Percentiles rank a stretch among this genome's conserved stretches.
Evolutionary conservation across 2,888 invertebrate species (phyloP).

Genomic region (Drosophila merina): DNA sequence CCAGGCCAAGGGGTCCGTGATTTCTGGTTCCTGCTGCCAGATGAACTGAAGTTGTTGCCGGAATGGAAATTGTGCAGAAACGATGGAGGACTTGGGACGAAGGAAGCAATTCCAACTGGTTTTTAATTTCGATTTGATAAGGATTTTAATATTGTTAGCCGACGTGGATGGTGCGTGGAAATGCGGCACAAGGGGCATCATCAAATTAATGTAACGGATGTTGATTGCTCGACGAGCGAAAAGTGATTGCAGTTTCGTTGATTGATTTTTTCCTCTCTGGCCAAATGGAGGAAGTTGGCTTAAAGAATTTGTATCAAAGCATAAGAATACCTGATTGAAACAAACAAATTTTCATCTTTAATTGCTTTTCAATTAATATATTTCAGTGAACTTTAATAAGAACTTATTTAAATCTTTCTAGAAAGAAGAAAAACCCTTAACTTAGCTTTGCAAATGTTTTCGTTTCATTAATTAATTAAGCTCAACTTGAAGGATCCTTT

Average conservation of each 20-base stretch:
- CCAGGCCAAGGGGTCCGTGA: slow-evolving; percentile 44
- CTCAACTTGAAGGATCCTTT: slow-evolving; percentile 11
- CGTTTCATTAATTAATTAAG: slow-evolving; percentile 37
- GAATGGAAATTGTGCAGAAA: slow-evolving; percentile 15
- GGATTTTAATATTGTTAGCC: slow-evolving; percentile 73
- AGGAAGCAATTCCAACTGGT: slow-evolving; percentile 72
- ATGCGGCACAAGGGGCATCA: slow-evolving; percentile 35
- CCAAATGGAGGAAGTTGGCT: slow-evolving; percentile 1
- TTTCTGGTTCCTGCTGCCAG: slow-evolving; percentile 19
- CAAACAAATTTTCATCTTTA: too few species aligned
- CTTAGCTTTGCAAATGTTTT: slow-evolving; percentile 3
- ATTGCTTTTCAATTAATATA: too few species aligned
- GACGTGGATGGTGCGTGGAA: slow-evolving; percentile 7
- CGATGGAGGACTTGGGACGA: slow-evolving; percentile 5
- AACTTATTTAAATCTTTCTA: background rate
- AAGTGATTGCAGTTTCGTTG: slow-evolving; percentile 50
- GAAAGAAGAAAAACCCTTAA: background rate
- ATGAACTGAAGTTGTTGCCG: slow-evolving; percentile 38
- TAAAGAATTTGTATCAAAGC: background rate
- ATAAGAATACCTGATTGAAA: too few species aligned
- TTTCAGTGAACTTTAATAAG: background rate
- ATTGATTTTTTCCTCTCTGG: slow-evolving; percentile 42
- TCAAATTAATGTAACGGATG: slow-evolving; percentile 71
- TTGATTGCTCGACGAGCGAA: slow-evolving; percentile 61
- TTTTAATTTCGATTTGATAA: slow-evolving; percentile 78